phyloP scores from a whole-genome alignment of 1,140 invertebrate genomes.

The Drosophila athabasca region DNA sequence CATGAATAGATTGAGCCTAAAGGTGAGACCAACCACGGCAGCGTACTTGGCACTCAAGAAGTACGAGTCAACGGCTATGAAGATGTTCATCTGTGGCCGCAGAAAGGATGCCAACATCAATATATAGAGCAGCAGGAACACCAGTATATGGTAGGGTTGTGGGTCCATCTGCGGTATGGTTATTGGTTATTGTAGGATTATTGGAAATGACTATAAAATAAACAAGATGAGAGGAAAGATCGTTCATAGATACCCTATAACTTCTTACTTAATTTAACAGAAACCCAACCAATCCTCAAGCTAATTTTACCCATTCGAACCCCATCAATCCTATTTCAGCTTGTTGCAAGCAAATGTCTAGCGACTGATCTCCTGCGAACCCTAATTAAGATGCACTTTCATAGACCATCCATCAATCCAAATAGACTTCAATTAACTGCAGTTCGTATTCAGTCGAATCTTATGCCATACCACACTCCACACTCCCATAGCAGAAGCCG shows the following conservation, averaged over 20 bases:
- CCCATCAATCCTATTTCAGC: no score
- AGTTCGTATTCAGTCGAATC: neutral
- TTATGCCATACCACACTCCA: neutral
- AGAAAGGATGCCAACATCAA: conserved; percentile 26
- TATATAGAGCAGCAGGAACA: conserved; percentile 22
- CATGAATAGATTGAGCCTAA: conserved; percentile 23
- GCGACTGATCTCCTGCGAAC: conserved; percentile 2
- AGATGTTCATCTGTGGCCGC: conserved; percentile 42
- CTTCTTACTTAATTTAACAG: no score
- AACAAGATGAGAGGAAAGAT: neutral
- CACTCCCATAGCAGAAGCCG: neutral
- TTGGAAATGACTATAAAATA: neutral
- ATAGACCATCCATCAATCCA: conserved; percentile 35
- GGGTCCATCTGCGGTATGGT: neutral
- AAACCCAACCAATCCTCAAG: no score
- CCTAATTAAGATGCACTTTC: conserved; percentile 41
- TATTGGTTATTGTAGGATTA: no score
- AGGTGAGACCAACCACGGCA: conserved; percentile 18
- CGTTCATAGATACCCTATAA: no score
- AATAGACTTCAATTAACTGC: conserved; percentile 48
- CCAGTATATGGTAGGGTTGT: neutral
- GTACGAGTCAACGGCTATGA: conserved; percentile 20
- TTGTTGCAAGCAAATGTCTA: no score
- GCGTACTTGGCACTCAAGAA: conserved; percentile 21
- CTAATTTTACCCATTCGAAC: no score